Conservation (phyloP, 2,113 vertebrate species). For the Colossoma macropomum region DNA sequence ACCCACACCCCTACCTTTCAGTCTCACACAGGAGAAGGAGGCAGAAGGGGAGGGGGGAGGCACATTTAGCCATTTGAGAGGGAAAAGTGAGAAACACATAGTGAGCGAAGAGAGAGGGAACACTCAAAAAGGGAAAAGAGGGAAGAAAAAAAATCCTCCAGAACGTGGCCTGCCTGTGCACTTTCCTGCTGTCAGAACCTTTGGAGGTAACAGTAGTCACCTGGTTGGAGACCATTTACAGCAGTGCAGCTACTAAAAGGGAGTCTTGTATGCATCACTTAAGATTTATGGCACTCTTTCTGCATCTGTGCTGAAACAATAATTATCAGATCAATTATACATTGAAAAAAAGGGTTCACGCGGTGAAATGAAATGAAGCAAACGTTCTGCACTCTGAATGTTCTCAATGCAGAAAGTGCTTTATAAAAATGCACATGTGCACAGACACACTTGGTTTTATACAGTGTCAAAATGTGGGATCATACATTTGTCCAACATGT, state of each 20-base stretch:
- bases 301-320: conserved; percentile 27
- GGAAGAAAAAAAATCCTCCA: background rate
- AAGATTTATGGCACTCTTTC: conserved; percentile 29
- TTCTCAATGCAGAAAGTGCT: background rate
- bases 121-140: background rate
- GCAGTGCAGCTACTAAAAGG: background rate
- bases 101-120: background rate
- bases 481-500: background rate
- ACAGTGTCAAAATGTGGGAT: too few relatives aligned
- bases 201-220: conserved; percentile 4
- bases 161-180: conserved; percentile 17
- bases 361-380: background rate
- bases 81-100: conserved; percentile 14
- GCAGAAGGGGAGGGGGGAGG: conserved; percentile 27
- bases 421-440: too few relatives aligned
- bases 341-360: conserved; percentile 13
- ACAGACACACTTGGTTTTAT: too few relatives aligned
- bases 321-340: conserved; percentile 50
- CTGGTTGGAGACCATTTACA: conserved; percentile 19
- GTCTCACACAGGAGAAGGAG: background rate
- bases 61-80: conserved; percentile 22
- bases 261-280: conserved; percentile 39
- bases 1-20: conserved; percentile 41
- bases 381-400: background rate
- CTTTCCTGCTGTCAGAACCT: conserved; percentile 24